These are phyloP conservation scores for Polydrusus pterygomalis DNA, from an alignment of 2,888 invertebrate species.

Conservation along the genomic window DNA sequence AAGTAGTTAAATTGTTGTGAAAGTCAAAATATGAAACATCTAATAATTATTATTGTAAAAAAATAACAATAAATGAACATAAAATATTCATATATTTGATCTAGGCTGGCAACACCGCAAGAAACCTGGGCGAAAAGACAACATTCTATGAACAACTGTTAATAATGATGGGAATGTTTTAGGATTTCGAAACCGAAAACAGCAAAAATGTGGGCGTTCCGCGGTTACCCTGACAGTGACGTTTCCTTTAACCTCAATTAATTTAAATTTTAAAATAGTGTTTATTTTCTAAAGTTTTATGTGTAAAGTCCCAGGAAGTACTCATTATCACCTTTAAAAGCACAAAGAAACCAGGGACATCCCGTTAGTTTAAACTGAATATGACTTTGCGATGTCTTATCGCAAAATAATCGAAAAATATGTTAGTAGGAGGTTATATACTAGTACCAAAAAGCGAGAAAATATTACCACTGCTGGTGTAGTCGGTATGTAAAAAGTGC, in stretches of 20 bases:
- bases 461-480: slow-evolving; percentile 63
- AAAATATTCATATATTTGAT: not conserved
- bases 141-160: too few species aligned
- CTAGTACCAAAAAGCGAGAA: not conserved
- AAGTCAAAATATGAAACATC: too few species aligned
- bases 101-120: not conserved
- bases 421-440: not conserved
- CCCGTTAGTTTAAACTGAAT: not conserved
- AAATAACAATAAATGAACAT: too few species aligned
- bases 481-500: slow-evolving; percentile 59
- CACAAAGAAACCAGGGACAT: not conserved
- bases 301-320: slow-evolving; percentile 10
- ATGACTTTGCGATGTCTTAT: slow-evolving; percentile 12
- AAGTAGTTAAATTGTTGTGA: too few species aligned
- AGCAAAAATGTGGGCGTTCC: too few species aligned
- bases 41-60: too few species aligned
- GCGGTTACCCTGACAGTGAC: not conserved
- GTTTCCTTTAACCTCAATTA: slow-evolving; percentile 12
- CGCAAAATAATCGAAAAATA: slow-evolving; percentile 2
- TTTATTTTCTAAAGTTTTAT: not conserved
- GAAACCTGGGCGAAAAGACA: too few species aligned
- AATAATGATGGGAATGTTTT: too few species aligned
- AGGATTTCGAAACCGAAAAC: too few species aligned
- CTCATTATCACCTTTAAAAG: not conserved
- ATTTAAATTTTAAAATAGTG: not conserved